A percentile compares a stretch with the other conserved stretches of the same genome.
phyloP scores from a whole-genome alignment of 2,797 vertebrate genomes.

The Taeniopygia guttata region DNA sequence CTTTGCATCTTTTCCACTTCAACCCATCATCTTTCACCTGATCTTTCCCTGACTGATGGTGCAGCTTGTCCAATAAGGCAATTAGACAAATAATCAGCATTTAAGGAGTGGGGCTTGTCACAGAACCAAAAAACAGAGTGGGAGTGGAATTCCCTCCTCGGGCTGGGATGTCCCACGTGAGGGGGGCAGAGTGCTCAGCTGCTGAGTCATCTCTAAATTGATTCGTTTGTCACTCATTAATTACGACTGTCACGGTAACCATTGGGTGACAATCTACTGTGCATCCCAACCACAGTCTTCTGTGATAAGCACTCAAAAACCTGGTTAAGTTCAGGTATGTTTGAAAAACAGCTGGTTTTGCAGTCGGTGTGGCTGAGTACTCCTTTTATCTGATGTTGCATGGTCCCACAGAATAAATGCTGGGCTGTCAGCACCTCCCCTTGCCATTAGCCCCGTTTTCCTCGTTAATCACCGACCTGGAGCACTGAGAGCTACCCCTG shows the following conservation, averaged over 20 bases:
- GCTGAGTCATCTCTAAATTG: neutral
- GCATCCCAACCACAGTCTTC: neutral
- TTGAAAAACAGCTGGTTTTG: neutral
- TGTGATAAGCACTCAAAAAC: neutral
- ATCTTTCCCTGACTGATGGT: neutral
- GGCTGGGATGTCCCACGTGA: neutral
- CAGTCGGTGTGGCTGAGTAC: neutral
- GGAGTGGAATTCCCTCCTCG: neutral
- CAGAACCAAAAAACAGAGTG: neutral
- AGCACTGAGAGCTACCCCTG: neutral
- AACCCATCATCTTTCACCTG: neutral
- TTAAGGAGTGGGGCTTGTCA: neutral
- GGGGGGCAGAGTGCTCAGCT: neutral
- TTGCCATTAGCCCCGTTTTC: neutral
- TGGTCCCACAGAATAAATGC: neutral
- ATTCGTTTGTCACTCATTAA: neutral
- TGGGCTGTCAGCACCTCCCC: neutral
- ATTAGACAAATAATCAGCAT: neutral
- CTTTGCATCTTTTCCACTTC: neutral
- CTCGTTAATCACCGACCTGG: slow-evolving; percentile 22
- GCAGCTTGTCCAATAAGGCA: neutral
- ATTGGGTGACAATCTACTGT: neutral
- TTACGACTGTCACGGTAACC: neutral
- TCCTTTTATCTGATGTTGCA: neutral
- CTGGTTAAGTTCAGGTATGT: neutral